These are phyloP conservation scores for Ostrea edulis DNA, from an alignment of 1,140 invertebrate genomes.

Conservation along the genomic window DNA sequence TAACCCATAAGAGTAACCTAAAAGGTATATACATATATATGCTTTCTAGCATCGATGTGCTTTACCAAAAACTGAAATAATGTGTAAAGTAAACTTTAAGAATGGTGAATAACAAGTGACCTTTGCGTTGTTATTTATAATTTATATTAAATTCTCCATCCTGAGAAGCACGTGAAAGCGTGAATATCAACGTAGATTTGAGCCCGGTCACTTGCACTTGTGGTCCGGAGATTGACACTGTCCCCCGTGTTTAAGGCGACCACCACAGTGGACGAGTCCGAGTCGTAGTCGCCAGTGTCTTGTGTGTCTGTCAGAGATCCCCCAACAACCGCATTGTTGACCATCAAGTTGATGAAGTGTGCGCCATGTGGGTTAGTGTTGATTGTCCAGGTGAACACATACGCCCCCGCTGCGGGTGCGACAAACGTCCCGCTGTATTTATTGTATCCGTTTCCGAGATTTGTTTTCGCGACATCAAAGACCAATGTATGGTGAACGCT, in stretches of 20 bases:
- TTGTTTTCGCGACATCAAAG: constrained; percentile 26
- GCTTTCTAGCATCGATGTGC: no score
- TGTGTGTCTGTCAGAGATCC: neutral
- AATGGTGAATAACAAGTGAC: no score
- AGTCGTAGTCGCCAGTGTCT: neutral
- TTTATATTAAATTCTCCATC: neutral
- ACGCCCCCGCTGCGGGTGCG: constrained; percentile 11
- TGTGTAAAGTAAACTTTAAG: no score
- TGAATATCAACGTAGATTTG: neutral
- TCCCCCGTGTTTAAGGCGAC: neutral
- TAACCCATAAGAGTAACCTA: no score
- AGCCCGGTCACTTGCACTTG: neutral
- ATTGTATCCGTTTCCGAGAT: constrained; percentile 36
- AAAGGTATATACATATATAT: no score
- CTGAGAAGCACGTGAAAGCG: neutral
- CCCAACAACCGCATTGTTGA: constrained; percentile 12
- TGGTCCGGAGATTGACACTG: constrained; percentile 3
- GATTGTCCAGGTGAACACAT: constrained; percentile 33
- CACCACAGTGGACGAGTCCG: neutral
- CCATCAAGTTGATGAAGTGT: neutral
- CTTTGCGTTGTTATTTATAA: neutral
- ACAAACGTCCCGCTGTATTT: constrained; percentile 15
- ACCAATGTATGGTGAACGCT: neutral
- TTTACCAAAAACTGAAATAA: no score
- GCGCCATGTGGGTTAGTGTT: neutral